Conservation (phyloP, 2,888 invertebrate genomes). For the Epirrhoe alternata region DNA sequence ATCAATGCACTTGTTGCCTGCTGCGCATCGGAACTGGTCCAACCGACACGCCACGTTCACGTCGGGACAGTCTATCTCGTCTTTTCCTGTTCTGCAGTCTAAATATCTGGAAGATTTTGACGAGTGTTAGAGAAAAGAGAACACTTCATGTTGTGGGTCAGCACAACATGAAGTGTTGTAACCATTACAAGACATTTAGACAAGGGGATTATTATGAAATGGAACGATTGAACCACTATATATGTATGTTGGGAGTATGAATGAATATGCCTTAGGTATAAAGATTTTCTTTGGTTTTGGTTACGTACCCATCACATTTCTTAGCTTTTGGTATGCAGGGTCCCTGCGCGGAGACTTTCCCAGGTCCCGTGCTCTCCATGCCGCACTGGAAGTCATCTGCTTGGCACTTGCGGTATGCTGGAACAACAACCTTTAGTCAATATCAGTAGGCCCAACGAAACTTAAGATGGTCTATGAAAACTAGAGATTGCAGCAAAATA, state of each 20-base stretch:
- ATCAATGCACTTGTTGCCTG: slow-evolving; percentile 93
- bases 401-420: slow-evolving; percentile 95
- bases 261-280: too few relatives aligned
- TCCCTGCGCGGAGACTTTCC: slow-evolving; percentile 85
- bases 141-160: too few relatives aligned
- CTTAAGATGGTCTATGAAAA: too few relatives aligned
- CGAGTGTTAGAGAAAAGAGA: too few relatives aligned
- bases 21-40: slow-evolving; percentile 94
- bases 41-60: slow-evolving; percentile 87
- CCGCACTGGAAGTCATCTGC: slow-evolving; percentile 95
- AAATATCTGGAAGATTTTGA: slow-evolving; percentile 75
- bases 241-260: too few relatives aligned
- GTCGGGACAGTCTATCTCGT: slow-evolving; percentile 91
- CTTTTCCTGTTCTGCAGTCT: slow-evolving; percentile 94
- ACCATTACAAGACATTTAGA: too few relatives aligned
- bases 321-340: slow-evolving; percentile 95
- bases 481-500: too few relatives aligned
- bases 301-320: slow-evolving; percentile 91
- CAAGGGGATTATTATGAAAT: too few relatives aligned
- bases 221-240: too few relatives aligned
- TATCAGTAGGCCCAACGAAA: neutral
- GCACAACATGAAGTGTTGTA: too few relatives aligned
- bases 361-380: slow-evolving; percentile 78
- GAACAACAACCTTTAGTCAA: slow-evolving; percentile 51
- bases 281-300: neutral